phyloP scores from a whole-genome alignment of 2,113 vertebrate species.

The Cryptomyrus ogoouensis region DNA sequence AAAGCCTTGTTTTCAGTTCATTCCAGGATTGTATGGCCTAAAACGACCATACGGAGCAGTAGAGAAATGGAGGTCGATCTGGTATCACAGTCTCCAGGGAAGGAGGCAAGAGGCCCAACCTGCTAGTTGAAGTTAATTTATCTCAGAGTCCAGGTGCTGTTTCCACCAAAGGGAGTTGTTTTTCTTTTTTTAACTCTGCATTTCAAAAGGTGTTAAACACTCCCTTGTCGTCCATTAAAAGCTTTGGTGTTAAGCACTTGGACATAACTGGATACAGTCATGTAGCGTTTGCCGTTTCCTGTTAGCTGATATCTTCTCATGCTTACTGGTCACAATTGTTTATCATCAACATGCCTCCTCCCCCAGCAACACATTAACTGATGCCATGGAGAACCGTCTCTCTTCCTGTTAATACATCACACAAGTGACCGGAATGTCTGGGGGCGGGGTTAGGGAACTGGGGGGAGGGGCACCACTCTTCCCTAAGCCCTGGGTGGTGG shows the following conservation, averaged over 20 bases:
- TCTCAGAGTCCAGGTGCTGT: constrained; percentile 22
- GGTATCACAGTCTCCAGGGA: neutral
- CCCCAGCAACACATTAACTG: neutral
- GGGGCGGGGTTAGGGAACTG: neutral
- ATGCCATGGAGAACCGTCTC: neutral
- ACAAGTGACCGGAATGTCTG: neutral
- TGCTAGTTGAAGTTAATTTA: constrained; percentile 23
- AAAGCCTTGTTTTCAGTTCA: neutral
- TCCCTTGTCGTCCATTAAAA: constrained; percentile 29
- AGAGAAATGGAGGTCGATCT: constrained; percentile 16
- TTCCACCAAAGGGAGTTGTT: constrained; percentile 32
- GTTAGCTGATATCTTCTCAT: neutral
- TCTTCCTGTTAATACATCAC: neutral
- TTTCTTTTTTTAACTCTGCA: constrained; percentile 39
- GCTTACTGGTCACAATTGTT: neutral
- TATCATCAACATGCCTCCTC: neutral
- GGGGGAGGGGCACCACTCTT: neutral
- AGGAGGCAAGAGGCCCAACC: neutral
- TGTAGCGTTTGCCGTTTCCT: neutral
- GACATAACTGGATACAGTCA: constrained; percentile 31
- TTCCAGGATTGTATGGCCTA: constrained; percentile 14
- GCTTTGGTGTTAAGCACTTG: constrained; percentile 33
- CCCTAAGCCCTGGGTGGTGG: neutral
- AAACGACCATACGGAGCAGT: constrained; percentile 15
- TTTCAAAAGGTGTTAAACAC: constrained; percentile 34